Evolutionary conservation across 2,113 vertebrate genomes (phyloP).

Genomic region (Clupea harengus): DNA sequence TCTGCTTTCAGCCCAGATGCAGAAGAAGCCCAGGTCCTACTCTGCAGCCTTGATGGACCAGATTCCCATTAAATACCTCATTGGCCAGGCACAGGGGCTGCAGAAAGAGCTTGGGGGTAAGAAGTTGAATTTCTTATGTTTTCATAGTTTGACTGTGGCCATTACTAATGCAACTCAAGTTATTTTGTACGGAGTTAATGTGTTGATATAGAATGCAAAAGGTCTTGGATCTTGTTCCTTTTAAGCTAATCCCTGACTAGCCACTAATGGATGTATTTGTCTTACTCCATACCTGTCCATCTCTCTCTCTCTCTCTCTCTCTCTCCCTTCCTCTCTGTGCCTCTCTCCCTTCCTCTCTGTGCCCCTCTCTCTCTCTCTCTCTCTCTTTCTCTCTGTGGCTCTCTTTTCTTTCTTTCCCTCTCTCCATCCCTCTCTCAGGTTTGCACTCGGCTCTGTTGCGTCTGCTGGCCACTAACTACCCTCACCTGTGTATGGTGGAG

Average conservation of each 20-base stretch:
- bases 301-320: not conserved
- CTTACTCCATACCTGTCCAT: too few relatives aligned
- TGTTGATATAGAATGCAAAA: too few relatives aligned
- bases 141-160: too few relatives aligned
- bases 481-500: constrained; percentile 95
- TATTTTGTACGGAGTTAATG: too few relatives aligned
- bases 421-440: constrained; percentile 62
- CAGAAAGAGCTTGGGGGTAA: constrained; percentile 95
- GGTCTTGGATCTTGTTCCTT: not conserved
- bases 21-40: constrained; percentile 94
- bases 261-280: not conserved
- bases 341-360: not conserved
- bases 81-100: constrained; percentile 92
- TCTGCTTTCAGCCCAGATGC: constrained; percentile 81
- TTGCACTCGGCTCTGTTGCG: constrained; percentile 92
- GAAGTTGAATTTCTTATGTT: not conserved
- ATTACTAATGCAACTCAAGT: too few relatives aligned
- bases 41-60: constrained; percentile 96
- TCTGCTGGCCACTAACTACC: constrained; percentile 94
- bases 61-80: constrained; percentile 96
- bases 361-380: not conserved
- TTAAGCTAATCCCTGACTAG: not conserved
- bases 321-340: not conserved
- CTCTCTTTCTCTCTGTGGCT: not conserved
- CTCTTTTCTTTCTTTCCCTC: not conserved